These are phyloP conservation scores for Hofmannophila pseudospretella DNA, from an alignment of 2,888 invertebrate genomes.

Conservation along the genomic window DNA sequence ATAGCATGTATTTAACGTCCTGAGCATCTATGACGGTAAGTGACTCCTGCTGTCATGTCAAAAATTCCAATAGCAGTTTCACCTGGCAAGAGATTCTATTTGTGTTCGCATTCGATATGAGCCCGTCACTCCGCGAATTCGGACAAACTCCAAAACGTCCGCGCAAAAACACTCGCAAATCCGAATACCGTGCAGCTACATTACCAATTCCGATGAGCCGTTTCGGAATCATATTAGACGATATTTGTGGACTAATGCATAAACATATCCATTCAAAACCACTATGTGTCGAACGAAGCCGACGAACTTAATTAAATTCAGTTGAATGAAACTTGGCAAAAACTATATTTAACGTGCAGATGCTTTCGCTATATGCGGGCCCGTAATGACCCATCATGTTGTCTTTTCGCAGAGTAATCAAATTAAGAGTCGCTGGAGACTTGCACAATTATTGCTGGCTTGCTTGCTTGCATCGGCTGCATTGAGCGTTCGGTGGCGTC, in stretches of 20 bases:
- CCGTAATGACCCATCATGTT: background rate
- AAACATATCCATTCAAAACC: conserved; percentile 22
- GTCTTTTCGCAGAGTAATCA: too few species aligned
- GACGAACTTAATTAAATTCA: background rate
- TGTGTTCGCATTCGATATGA: background rate
- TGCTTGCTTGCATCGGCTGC: too few species aligned
- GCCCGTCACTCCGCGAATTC: conserved; percentile 4
- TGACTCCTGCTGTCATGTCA: too few species aligned
- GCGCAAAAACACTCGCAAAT: conserved; percentile 31
- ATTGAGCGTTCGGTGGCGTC: too few species aligned
- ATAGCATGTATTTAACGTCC: too few species aligned
- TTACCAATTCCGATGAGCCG: conserved; percentile 53
- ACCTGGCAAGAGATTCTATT: conserved; percentile 6
- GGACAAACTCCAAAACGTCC: conserved; percentile 6
- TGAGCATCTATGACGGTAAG: too few species aligned
- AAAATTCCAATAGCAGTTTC: too few species aligned
- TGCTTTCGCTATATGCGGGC: background rate
- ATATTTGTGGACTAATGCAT: conserved; percentile 30
- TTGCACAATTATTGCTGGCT: background rate
- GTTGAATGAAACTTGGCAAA: background rate
- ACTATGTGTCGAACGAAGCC: background rate
- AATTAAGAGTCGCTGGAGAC: background rate
- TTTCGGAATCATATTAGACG: conserved; percentile 14
- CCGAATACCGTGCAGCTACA: conserved; percentile 36
- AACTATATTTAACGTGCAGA: conserved; percentile 1